Conservation (phyloP, 2,888 invertebrate species). For the Trilocha varians region DNA sequence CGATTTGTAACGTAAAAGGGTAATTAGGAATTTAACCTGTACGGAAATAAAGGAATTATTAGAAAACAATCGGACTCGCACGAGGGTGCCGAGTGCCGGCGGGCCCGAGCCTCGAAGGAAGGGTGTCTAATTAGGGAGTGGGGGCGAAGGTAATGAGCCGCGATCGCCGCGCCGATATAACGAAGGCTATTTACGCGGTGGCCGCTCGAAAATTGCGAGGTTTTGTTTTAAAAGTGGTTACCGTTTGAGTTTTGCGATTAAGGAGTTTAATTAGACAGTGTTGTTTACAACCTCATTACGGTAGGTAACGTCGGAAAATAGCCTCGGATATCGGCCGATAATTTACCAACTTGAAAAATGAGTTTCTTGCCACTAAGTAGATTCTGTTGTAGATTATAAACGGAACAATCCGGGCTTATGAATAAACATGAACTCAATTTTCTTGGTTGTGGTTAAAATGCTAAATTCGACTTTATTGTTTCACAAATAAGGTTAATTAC, state of each 20-base stretch:
- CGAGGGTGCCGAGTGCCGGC: slow-evolving; percentile 18
- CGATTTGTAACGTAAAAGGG: slow-evolving; percentile 41
- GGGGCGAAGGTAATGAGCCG: slow-evolving; percentile 70
- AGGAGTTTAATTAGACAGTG: slow-evolving; percentile 72
- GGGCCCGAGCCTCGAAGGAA: slow-evolving; percentile 28
- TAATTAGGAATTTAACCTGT: slow-evolving; percentile 53
- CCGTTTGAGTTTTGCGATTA: slow-evolving; percentile 73
- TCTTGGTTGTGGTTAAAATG: slow-evolving; percentile 16
- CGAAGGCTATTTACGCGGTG: slow-evolving; percentile 68
- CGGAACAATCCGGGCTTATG: slow-evolving; percentile 43
- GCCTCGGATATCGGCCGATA: slow-evolving; percentile 62
- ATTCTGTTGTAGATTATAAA: slow-evolving; percentile 45
- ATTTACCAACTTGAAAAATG: slow-evolving; percentile 69
- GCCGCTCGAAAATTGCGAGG: slow-evolving; percentile 69
- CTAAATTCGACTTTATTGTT: slow-evolving; percentile 21
- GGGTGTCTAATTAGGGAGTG: slow-evolving; percentile 63
- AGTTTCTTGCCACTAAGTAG: slow-evolving; percentile 49
- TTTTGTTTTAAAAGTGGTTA: slow-evolving; percentile 72
- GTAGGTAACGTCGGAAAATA: slow-evolving; percentile 50
- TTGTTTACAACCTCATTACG: slow-evolving; percentile 73
- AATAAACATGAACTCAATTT: slow-evolving; percentile 47
- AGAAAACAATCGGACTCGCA: slow-evolving; percentile 62
- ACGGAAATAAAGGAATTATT: slow-evolving; percentile 67
- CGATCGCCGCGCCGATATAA: slow-evolving; percentile 71
- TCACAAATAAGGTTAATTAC: slow-evolving; percentile 19